Base-by-base conservation (phyloP, 2,797 vertebrate species). In the Acipenser ruthenus region DNA sequence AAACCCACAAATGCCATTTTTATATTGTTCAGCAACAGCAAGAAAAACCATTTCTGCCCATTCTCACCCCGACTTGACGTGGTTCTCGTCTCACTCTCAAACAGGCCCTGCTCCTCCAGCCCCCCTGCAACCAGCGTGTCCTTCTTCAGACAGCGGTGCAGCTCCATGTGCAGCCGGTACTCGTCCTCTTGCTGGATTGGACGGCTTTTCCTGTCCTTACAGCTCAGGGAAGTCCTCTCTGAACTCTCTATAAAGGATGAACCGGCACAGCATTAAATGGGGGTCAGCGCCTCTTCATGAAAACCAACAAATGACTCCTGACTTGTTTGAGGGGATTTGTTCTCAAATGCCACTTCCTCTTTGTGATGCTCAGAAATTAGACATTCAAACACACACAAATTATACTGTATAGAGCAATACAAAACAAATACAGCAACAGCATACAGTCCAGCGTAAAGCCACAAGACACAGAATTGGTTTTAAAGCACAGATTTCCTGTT, bases 121-220 rank as follows among this genome's bases (percentile, higher is more conserved):
- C 83, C 69, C 69, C 88, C 93, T 10, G 83, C 82, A 62, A 83
- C 82, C 15, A 91, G 72, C 18, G 84, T 88, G 58, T 98, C 95
- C 77, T 95, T 98, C 80, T 94, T 95, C 69, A 99, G 84, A 74
- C 93, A 97, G 55, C 95, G 94, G 76, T 95, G 95, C 71, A 99
- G 82, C 75, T 99, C 96, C 93, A 97, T 93, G 68, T 97, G 96
- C 73, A 99, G 94, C 9, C 94, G 93, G 77, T 96, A 95, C 72
- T 99, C 96, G n/a, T 99, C 97, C 72, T 99, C 97, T 78, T 96
- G 95, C 48, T 97, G 94, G 83, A 99, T 96, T 3, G 97, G 97
- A 3, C 95, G 90, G 80, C 88, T 98, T 80, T 93, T 97, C 77
- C 93, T 89, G 56, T 97, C 95, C 82, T 95, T 96, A 63, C 72